Conservation (phyloP, 2,113 vertebrate species). For the Conger conger region DNA sequence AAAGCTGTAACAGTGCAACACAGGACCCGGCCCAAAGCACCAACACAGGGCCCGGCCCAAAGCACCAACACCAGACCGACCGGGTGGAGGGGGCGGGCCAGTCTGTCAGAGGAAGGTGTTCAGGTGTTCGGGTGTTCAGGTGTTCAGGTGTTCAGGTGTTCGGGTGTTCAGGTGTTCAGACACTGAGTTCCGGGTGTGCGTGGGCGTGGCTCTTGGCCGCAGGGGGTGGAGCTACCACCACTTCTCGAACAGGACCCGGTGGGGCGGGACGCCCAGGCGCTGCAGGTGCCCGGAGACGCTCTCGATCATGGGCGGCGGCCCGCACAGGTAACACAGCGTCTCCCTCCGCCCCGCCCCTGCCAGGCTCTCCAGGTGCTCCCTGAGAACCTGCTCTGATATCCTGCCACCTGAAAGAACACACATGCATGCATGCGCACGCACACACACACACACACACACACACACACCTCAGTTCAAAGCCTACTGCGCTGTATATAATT, state of each 20-base stretch:
- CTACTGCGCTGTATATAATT: neutral
- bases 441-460: neutral
- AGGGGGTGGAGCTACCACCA: slow-evolving; percentile 81
- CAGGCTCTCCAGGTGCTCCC: slow-evolving; percentile 64
- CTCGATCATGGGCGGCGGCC: slow-evolving; percentile 93
- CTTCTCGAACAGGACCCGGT: slow-evolving; percentile 87
- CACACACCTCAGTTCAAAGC: neutral
- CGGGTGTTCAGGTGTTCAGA: neutral
- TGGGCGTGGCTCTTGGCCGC: neutral
- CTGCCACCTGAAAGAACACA: slow-evolving; percentile 74
- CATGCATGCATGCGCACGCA: slow-evolving; percentile 17
- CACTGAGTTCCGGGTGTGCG: neutral
- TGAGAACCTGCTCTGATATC: slow-evolving; percentile 77
- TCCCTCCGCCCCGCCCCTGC: slow-evolving; percentile 39
- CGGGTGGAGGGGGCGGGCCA: no score
- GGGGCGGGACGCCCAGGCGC: slow-evolving; percentile 69
- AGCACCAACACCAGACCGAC: no score
- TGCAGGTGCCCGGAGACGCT: slow-evolving; percentile 76
- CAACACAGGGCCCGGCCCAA: no score
- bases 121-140: no score
- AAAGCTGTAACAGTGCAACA: no score
- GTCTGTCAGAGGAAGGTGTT: neutral
- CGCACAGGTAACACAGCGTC: slow-evolving; percentile 91
- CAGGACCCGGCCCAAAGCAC: no score
- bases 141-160: no score